Evolutionary conservation across 2,888 invertebrate genomes (phyloP).

Genomic region (Dasysyrphus albostriatus): DNA sequence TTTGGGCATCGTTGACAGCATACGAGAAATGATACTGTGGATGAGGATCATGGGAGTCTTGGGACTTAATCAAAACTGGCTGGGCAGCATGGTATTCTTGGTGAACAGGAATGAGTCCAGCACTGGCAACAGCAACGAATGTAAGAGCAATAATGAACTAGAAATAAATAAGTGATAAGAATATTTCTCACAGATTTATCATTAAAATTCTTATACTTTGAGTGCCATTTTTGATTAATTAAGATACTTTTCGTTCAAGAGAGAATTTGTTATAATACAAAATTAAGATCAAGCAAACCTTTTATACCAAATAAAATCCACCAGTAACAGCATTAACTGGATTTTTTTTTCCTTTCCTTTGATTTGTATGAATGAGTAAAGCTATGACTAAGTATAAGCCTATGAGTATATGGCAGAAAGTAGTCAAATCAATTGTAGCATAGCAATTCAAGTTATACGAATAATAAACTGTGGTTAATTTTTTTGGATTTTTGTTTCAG

Average conservation of each 20-base stretch:
- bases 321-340: not conserved
- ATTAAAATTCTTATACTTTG: constrained; percentile 2
- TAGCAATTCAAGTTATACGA: not conserved
- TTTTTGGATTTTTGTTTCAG: not conserved
- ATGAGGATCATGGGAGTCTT: constrained; percentile 81
- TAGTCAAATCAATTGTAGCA: not conserved
- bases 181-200: not conserved
- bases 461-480: not conserved
- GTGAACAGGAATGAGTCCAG: constrained; percentile 70
- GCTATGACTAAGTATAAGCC: not conserved
- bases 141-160: constrained; percentile 78
- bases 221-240: not conserved
- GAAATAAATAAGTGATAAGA: not conserved
- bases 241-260: not conserved
- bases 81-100: constrained; percentile 77
- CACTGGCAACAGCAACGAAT: constrained; percentile 78
- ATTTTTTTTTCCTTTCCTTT: not conserved
- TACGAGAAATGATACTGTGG: constrained; percentile 82
- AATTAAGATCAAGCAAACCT: constrained; percentile 8
- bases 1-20: constrained; percentile 80
- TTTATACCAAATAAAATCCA: constrained; percentile 2
- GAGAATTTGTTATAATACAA: not conserved
- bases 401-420: not conserved
- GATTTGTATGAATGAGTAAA: not conserved
- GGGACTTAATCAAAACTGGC: constrained; percentile 78